These are phyloP conservation scores for Papilio helenus DNA, from an alignment of 1,140 invertebrate genomes.

Conservation along the genomic window DNA sequence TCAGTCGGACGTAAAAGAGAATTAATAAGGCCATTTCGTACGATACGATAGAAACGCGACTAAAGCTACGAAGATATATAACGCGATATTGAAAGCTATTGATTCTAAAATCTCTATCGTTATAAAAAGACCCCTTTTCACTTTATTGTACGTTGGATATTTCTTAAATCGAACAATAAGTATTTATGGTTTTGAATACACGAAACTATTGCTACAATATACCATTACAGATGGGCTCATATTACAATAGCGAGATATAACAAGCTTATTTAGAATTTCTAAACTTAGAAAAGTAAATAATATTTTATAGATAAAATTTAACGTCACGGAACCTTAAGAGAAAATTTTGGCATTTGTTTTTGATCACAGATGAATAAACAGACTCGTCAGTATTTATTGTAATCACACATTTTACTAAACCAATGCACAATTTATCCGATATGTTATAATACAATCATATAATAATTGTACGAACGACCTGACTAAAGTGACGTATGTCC, in stretches of 20 bases:
- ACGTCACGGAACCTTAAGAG: background rate
- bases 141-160: conserved; percentile 47
- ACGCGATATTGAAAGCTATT: conserved; percentile 75
- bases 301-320: background rate
- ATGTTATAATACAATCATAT: background rate
- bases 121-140: conserved; percentile 49
- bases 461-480: too few species aligned
- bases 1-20: conserved; percentile 75
- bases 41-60: conserved; percentile 59
- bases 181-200: conserved; percentile 32
- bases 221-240: background rate
- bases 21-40: conserved; percentile 81
- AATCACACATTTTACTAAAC: background rate
- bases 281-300: background rate
- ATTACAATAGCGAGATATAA: background rate
- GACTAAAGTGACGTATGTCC: too few species aligned
- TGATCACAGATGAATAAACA: background rate
- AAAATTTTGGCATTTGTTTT: background rate
- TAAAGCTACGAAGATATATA: conserved; percentile 63
- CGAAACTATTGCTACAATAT: background rate
- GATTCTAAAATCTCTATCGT: conserved; percentile 62
- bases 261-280: background rate
- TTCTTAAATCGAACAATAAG: conserved; percentile 12
- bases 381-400: background rate
- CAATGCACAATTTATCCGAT: background rate